Evolutionary conservation across 2,113 vertebrate genomes (phyloP).

Genomic region (Enhydra lutris): DNA sequence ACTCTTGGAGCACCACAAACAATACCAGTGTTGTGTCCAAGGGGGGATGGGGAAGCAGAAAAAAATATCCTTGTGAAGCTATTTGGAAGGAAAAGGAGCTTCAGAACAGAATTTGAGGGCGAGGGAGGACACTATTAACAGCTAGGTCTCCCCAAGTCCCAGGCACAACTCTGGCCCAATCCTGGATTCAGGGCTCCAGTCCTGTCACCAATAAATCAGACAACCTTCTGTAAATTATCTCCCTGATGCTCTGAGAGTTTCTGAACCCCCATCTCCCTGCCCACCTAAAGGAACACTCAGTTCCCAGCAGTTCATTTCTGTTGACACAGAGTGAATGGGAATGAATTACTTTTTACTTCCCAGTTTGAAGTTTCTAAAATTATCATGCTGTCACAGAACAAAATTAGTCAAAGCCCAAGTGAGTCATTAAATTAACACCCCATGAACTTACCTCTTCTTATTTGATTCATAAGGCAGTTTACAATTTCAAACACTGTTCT

Average conservation of each 20-base stretch:
- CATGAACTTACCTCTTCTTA: not conserved
- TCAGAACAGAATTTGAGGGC: not conserved
- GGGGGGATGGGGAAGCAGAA: not conserved
- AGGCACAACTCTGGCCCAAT: not conserved
- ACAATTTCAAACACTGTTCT: not conserved
- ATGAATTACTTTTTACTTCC: not conserved
- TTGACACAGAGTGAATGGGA: not conserved
- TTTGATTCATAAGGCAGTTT: not conserved
- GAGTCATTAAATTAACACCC: constrained; percentile 29
- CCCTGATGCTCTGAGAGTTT: not conserved
- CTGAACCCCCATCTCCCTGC: not conserved
- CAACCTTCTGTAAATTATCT: not conserved
- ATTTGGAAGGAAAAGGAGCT: not conserved
- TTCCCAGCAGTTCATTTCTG: not conserved
- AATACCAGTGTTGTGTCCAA: not conserved
- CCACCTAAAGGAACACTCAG: not conserved
- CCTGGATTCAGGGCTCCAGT: not conserved
- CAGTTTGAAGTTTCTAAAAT: not conserved
- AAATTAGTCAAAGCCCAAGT: constrained; percentile 21
- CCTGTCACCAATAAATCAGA: not conserved
- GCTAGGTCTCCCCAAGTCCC: not conserved
- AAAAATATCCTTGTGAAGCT: not conserved
- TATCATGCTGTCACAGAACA: not conserved
- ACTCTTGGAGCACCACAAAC: not conserved
- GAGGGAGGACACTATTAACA: rapidly evolving